Base-by-base conservation (phyloP, 2,113 vertebrate genomes). In the Pelobates fuscus region DNA sequence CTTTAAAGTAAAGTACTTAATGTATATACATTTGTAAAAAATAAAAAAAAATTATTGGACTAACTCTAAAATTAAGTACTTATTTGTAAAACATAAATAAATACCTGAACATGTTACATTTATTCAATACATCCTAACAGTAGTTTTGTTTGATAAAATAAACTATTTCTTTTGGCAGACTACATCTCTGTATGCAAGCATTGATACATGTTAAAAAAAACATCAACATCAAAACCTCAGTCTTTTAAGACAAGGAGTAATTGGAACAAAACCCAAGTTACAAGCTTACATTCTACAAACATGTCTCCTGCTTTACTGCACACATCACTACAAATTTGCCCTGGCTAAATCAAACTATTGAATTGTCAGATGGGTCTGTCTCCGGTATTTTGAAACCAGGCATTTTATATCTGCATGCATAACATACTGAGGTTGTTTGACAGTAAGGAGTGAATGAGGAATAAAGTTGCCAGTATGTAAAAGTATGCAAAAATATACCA, bases 161-260 rank as follows among this genome's bases (percentile, higher is more conserved):
- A n/a, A n/a, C n/a, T n/a, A n/a, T n/a, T n/a, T n/a, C n/a, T n/a
- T n/a, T n/a, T n/a, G n/a, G n/a, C n/a, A n/a, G n/a, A n/a, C n/a
- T n/a, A n/a, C n/a, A n/a, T n/a, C n/a, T n/a, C n/a, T n/a, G n/a
- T 5, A 37, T 37, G 32, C 10, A 37, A 37, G 26, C 41, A 60
- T 24, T 27, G 25, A 25, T 41, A 58, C 20, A 58, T 70, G 67
- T 70, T 70, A 17, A 41, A 41, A 41, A 41, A 70, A 41, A 58
- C 21, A 70, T 70, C 52, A 70, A 58, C 27, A 41, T 70, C 55
- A 60, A 14, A 43, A 41, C 55, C 26, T 59, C 24, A 59, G 68
- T 58, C 37, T 43, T 21, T 27, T 60, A n/a, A 61, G 37, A 60
- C 57, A 27, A 20, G 15, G 21, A 29, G 24, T 70, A 41, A 60